phyloP scores from a whole-genome alignment of 1,140 invertebrate species.

The Telenomus remus region DNA sequence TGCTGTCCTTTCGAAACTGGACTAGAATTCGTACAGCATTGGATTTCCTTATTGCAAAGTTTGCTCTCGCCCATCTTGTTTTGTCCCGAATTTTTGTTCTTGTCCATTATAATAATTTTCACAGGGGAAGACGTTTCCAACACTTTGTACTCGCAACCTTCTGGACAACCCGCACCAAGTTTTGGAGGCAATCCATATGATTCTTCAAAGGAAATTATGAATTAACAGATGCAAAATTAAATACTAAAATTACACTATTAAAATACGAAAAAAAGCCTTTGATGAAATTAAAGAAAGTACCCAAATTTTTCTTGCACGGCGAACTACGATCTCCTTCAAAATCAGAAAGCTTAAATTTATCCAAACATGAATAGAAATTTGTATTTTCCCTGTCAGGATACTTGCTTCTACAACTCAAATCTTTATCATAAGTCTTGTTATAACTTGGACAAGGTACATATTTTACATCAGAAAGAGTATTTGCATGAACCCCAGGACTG shows the following conservation, averaged over 20 bases:
- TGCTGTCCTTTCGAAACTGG: not conserved
- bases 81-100: conserved; percentile 12
- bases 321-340: too few species aligned
- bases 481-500: not conserved
- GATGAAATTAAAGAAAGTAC: not conserved
- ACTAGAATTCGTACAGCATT: conserved; percentile 10
- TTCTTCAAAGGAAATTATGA: too few species aligned
- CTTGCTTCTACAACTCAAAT: conserved; percentile 5
- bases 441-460: conserved; percentile 24
- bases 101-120: conserved; percentile 52
- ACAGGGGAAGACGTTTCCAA: conserved; percentile 37
- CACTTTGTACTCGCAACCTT: conserved; percentile 27
- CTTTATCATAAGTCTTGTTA: conserved; percentile 20
- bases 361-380: conserved; percentile 4
- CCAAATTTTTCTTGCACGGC: too few species aligned
- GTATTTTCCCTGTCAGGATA: conserved; percentile 15
- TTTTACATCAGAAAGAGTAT: not conserved
- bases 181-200: too few species aligned
- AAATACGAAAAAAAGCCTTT: too few species aligned
- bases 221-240: too few species aligned
- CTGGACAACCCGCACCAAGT: too few species aligned
- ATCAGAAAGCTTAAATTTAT: not conserved
- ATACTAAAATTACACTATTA: too few species aligned
- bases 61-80: conserved; percentile 10
- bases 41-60: conserved; percentile 27